These are phyloP conservation scores for Ramphastos sulfuratus DNA, from an alignment of 2,113 vertebrate genomes.

Conservation along the genomic window DNA sequence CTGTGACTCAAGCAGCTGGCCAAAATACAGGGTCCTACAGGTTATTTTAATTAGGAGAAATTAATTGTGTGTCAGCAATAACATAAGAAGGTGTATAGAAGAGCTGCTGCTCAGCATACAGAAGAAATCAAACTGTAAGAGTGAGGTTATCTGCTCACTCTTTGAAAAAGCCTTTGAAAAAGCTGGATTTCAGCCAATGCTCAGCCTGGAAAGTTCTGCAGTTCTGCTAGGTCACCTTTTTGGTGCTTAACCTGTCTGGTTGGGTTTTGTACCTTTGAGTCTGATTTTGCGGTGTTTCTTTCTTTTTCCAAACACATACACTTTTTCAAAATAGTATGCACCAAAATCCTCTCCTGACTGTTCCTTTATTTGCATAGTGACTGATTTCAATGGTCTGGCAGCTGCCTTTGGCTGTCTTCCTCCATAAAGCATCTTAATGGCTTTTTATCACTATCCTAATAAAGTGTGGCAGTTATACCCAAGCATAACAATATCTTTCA, in stretches of 20 bases:
- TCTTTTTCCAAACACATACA: neutral
- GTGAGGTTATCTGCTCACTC: neutral
- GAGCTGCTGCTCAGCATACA: neutral
- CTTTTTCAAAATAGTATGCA: neutral
- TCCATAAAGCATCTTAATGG: neutral
- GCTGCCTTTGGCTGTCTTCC: conserved; percentile 9
- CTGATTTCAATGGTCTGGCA: neutral
- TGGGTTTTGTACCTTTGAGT: neutral
- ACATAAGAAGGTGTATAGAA: neutral
- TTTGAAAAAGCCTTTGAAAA: neutral
- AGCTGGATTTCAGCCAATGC: neutral
- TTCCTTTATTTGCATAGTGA: neutral
- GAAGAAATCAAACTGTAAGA: neutral
- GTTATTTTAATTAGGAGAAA: neutral
- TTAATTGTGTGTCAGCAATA: neutral
- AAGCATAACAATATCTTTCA: neutral
- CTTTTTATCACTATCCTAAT: neutral
- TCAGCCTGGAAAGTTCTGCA: neutral
- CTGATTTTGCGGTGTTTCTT: neutral
- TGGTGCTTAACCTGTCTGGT: neutral
- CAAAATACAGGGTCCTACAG: neutral
- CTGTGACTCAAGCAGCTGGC: neutral
- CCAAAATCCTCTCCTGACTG: neutral
- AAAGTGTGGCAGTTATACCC: neutral
- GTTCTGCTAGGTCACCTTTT: neutral